phyloP scores from a whole-genome alignment of 1,140 invertebrate species.

The Chrysomallon squamiferum region DNA sequence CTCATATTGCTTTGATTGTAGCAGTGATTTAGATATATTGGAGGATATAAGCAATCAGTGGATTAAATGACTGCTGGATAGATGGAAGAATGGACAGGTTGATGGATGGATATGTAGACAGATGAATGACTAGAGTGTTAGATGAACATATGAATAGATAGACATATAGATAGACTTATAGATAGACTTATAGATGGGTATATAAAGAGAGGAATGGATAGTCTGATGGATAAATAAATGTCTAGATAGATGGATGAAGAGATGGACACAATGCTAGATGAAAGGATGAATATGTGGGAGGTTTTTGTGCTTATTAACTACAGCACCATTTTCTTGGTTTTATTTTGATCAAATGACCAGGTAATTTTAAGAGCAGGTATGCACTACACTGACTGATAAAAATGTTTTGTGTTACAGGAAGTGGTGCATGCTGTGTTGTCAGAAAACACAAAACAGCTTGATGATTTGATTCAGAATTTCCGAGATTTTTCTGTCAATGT shows the following conservation, averaged over 20 bases:
- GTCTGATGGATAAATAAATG: too few species aligned
- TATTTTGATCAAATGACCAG: too few species aligned
- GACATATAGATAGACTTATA: too few species aligned
- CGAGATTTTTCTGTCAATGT: constrained; percentile 33
- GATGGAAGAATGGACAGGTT: neutral
- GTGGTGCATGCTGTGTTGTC: constrained; percentile 39
- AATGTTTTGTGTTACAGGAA: constrained; percentile 25
- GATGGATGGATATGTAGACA: neutral
- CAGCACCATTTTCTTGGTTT: too few species aligned
- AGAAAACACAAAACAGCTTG: constrained; percentile 26
- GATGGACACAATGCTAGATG: too few species aligned
- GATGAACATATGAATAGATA: neutral
- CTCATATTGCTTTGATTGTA: neutral
- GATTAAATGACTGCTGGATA: neutral
- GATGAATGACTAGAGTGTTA: neutral
- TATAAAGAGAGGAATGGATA: too few species aligned
- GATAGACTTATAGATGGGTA: too few species aligned
- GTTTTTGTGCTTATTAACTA: too few species aligned
- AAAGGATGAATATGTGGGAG: too few species aligned
- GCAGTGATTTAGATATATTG: neutral
- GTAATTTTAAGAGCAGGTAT: too few species aligned
- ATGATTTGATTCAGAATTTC: constrained; percentile 20
- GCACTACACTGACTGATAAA: too few species aligned
- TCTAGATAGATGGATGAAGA: too few species aligned
- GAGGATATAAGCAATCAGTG: neutral